Conservation (phyloP, 64 coral and sea anemone genomes). For the Actinia equina region DNA sequence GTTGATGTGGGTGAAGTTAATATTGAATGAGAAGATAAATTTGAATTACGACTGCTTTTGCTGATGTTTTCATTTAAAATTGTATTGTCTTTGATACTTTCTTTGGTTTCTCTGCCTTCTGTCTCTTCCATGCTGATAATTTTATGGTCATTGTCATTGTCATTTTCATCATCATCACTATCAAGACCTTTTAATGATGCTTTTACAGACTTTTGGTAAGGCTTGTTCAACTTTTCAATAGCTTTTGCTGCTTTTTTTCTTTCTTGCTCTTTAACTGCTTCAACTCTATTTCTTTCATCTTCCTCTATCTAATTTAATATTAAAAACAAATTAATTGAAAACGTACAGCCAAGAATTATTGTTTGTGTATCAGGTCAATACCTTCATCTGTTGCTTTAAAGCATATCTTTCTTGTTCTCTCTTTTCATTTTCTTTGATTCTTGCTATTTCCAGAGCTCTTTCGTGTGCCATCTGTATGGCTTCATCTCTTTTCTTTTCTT, state of each 20-base stretch:
- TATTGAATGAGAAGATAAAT: neutral
- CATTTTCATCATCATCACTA: conserved; percentile 32
- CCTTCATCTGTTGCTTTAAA: conserved; percentile 90
- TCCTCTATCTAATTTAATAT: conserved; percentile 59
- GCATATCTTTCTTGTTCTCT: conserved; percentile 81
- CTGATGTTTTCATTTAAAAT: neutral
- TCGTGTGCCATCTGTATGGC: conserved; percentile 72
- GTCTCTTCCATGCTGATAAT: neutral
- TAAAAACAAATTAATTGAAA: conserved; percentile 1
- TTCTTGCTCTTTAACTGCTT: conserved; percentile 80
- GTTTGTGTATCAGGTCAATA: neutral
- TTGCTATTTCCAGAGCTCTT: conserved; percentile 57
- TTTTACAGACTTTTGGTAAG: neutral
- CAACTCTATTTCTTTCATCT: conserved; percentile 82
- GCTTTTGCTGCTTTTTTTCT: conserved; percentile 69
- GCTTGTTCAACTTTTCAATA: conserved; percentile 84
- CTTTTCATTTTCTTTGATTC: conserved; percentile 69
- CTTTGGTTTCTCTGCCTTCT: neutral
- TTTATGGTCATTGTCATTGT: neutral
- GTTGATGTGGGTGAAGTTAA: neutral
- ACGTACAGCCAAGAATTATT: neutral
- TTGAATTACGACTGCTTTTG: neutral
- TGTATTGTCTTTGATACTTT: neutral
- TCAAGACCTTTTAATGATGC: conserved; percentile 2
- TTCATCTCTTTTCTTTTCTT: conserved; percentile 71